Percentiles rank a stretch among this genome's conserved stretches.
These are phyloP conservation scores for Brachymystax lenok DNA, from an alignment of 2,797 vertebrate genomes.

Conservation along the genomic window DNA sequence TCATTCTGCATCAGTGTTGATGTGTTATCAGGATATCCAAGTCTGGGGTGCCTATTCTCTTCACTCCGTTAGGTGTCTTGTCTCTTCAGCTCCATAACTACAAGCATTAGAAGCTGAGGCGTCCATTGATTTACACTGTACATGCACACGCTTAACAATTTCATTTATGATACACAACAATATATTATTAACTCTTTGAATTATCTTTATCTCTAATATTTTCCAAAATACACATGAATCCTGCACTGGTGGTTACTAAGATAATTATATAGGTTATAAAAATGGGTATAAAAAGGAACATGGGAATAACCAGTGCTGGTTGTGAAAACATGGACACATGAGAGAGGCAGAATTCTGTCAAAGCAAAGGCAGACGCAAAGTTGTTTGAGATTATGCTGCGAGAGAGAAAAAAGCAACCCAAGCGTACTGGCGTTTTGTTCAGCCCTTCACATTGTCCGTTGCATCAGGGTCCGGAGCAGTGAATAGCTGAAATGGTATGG, in stretches of 20 bases:
- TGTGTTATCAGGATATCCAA: background rate
- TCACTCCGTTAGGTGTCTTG: background rate
- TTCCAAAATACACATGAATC: background rate
- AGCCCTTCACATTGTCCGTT: conserved; percentile 27
- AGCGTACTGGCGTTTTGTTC: conserved; percentile 34
- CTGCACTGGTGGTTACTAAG: too few relatives aligned
- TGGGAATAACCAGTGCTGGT: background rate
- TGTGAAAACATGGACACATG: background rate
- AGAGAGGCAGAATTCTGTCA: background rate
- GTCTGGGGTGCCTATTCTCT: background rate
- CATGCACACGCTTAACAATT: background rate
- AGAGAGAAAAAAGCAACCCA: conserved; percentile 27
- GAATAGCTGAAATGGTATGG: conserved; percentile 33
- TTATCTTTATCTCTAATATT: background rate
- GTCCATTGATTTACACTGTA: background rate
- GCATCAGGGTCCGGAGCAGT: conserved; percentile 1
- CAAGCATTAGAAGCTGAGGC: background rate
- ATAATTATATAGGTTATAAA: background rate
- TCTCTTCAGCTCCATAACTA: background rate
- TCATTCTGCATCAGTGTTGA: background rate
- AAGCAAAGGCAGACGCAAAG: background rate
- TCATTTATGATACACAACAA: background rate
- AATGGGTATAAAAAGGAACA: background rate
- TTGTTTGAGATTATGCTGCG: conserved; percentile 32
- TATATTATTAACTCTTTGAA: background rate